phyloP scores from a whole-genome alignment of 2,888 invertebrate genomes.

The Pelosia muscerda region DNA sequence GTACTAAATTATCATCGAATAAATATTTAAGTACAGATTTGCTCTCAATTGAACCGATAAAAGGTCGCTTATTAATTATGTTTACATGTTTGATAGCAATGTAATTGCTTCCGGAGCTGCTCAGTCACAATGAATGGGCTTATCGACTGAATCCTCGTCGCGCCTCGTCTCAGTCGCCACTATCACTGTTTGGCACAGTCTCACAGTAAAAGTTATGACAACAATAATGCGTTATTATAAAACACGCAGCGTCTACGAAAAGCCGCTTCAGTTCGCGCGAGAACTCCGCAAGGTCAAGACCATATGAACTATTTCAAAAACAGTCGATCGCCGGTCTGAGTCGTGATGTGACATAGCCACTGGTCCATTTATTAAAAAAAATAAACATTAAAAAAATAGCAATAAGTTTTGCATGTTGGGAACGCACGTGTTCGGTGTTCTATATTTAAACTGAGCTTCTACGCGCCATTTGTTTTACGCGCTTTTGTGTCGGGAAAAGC shows the following conservation, averaged over 20 bases:
- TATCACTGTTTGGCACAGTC: conserved; percentile 37
- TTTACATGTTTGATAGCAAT: conserved; percentile 25
- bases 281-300: conserved; percentile 83
- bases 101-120: conserved; percentile 32
- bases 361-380: conserved; percentile 52
- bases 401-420: conserved; percentile 40
- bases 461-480: conserved; percentile 59
- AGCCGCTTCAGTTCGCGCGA: conserved; percentile 78
- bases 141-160: conserved; percentile 20
- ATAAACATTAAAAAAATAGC: conserved; percentile 32
- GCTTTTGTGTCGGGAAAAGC: conserved; percentile 49
- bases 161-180: conserved; percentile 37
- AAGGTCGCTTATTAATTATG: conserved; percentile 21
- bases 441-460: conserved; percentile 67
- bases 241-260: conserved; percentile 76
- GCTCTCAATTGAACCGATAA: conserved; percentile 2
- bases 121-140: conserved; percentile 19
- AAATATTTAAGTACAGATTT: not conserved
- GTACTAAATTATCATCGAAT: no score
- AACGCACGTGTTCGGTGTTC: conserved; percentile 62
- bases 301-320: conserved; percentile 75
- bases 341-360: conserved; percentile 71
- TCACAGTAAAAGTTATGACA: conserved; percentile 81
- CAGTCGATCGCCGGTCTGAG: conserved; percentile 71
- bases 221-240: conserved; percentile 81